phyloP scores from a whole-genome alignment of 2,797 vertebrate genomes.

The Podargus strigoides region DNA sequence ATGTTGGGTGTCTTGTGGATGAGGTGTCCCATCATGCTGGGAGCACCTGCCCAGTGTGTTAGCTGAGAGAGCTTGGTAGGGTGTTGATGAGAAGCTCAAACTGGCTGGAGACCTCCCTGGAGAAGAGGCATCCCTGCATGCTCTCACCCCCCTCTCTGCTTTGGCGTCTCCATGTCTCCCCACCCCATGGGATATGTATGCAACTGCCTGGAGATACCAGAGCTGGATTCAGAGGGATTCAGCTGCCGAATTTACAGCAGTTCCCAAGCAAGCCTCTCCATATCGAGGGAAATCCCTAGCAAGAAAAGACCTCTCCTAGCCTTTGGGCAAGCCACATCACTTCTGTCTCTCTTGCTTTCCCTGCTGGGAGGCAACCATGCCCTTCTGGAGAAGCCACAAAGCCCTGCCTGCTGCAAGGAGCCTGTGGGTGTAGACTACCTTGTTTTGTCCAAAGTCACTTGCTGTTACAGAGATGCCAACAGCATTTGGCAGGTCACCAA shows the following conservation, averaged over 20 bases:
- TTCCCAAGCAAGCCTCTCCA: background rate
- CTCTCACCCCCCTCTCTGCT: background rate
- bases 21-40: background rate
- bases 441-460: background rate
- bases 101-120: background rate
- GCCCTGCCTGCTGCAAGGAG: background rate
- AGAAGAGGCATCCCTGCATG: background rate
- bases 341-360: background rate
- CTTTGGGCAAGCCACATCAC: background rate
- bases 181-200: fast-evolving
- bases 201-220: background rate
- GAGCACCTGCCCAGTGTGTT: background rate
- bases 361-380: background rate
- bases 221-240: background rate
- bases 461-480: background rate
- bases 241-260: background rate
- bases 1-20: background rate
- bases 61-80: background rate
- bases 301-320: background rate
- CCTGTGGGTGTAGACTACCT: background rate
- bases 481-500: background rate
- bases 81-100: background rate
- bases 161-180: background rate
- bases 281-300: background rate
- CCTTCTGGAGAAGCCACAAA: background rate